A percentile compares a stretch with the other conserved stretches of the same genome.
These are phyloP conservation scores for Urocolius indicus DNA, from an alignment of 2,113 vertebrate genomes.

Conservation along the genomic window DNA sequence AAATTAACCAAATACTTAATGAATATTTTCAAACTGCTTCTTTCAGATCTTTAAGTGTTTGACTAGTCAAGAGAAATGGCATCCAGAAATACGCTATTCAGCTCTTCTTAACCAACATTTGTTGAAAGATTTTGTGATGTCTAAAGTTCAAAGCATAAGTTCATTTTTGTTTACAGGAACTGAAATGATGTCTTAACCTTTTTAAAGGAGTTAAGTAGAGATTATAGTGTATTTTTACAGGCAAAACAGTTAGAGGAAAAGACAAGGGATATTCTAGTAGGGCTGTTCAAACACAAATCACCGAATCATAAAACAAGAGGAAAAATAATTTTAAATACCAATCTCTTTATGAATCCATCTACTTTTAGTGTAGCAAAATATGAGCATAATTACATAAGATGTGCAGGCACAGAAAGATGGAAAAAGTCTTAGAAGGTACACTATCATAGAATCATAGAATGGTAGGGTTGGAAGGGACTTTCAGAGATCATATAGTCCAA, in stretches of 20 bases:
- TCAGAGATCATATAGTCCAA: too few relatives aligned
- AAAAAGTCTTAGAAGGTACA: constrained; percentile 50
- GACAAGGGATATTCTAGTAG: not conserved
- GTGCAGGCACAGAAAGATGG: constrained; percentile 1
- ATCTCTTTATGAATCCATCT: not conserved
- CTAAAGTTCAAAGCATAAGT: not conserved
- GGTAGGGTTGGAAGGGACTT: too few relatives aligned
- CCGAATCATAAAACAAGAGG: constrained; percentile 13
- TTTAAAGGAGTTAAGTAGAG: not conserved
- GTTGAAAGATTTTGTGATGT: not conserved
- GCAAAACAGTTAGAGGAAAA: not conserved
- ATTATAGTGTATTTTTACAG: not conserved
- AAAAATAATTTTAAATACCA: not conserved
- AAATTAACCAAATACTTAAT: not conserved
- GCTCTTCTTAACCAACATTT: not conserved
- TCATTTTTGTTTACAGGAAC: not conserved
- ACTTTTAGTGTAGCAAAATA: not conserved
- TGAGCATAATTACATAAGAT: constrained; percentile 22
- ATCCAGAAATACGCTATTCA: not conserved
- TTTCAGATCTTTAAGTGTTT: not conserved
- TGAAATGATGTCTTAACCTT: not conserved
- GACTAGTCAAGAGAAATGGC: not conserved
- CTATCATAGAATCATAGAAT: too few relatives aligned
- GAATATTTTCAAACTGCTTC: not conserved
- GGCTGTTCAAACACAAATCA: not conserved